Evolutionary conservation across 1,140 invertebrate species (phyloP).

Genomic region (Drosophila takahashii): DNA sequence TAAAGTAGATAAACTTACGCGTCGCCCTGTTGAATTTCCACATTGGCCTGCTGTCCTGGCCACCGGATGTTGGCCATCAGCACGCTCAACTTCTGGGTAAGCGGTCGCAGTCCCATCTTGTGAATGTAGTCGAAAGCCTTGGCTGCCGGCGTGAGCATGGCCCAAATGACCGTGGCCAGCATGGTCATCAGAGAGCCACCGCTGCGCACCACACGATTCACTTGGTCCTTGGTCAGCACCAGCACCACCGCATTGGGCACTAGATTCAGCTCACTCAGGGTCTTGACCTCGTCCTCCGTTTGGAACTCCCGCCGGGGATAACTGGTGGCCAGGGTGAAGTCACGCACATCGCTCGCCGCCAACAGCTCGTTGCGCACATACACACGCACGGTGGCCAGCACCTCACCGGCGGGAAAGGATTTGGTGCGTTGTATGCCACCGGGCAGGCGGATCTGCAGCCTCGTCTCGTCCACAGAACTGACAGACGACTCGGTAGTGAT

Average conservation of each 20-base stretch:
- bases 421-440: slow-evolving; percentile 87
- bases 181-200: slow-evolving; percentile 57
- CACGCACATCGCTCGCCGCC: slow-evolving; percentile 79
- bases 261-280: slow-evolving; percentile 89
- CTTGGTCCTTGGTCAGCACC: slow-evolving; percentile 86
- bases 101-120: slow-evolving; percentile 68
- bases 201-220: slow-evolving; percentile 63
- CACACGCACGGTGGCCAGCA: slow-evolving; percentile 82
- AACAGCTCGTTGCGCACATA: slow-evolving; percentile 74
- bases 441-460: slow-evolving; percentile 93
- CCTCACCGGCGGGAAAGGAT: slow-evolving; percentile 78
- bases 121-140: slow-evolving; percentile 83
- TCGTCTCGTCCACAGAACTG: slow-evolving; percentile 87
- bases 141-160: slow-evolving; percentile 84
- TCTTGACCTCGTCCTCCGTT: slow-evolving; percentile 86
- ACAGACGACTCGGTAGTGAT: slow-evolving; percentile 6
- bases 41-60: slow-evolving; percentile 2
- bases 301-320: slow-evolving; percentile 92
- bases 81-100: slow-evolving; percentile 50
- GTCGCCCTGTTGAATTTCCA: slow-evolving; percentile 5
- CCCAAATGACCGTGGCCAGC: slow-evolving; percentile 83
- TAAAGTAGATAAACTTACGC: slow-evolving; percentile 26
- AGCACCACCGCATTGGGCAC: slow-evolving; percentile 90
- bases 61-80: slow-evolving; percentile 43
- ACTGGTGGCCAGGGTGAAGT: slow-evolving; percentile 90